A percentile compares a stretch with the other conserved stretches of the same genome.
phyloP scores from a whole-genome alignment of 2,113 vertebrate species.

The Leucosticte australis region DNA sequence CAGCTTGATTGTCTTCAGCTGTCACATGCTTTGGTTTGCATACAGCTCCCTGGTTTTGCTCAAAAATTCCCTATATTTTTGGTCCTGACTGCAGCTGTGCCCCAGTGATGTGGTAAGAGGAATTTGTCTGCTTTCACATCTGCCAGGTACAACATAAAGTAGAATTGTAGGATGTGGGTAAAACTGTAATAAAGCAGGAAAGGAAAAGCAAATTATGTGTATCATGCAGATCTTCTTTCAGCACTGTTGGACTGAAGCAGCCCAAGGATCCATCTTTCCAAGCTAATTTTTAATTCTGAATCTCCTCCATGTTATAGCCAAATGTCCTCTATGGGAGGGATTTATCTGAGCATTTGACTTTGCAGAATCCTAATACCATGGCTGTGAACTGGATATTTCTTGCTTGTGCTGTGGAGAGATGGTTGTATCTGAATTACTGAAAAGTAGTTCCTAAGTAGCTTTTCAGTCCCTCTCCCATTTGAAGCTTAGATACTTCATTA shows the following conservation, averaged over 20 bases:
- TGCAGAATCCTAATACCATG: not conserved
- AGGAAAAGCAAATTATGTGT: not conserved
- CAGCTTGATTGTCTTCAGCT: not conserved
- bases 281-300: not conserved
- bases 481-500: not conserved
- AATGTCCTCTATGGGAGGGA: not conserved
- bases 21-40: not conserved
- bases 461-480: not conserved
- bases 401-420: not conserved
- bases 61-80: not conserved
- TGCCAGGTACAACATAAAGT: not conserved
- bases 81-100: not conserved
- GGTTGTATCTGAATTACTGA: not conserved
- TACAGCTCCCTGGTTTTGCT: not conserved
- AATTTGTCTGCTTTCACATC: not conserved
- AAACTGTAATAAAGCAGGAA: not conserved
- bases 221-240: not conserved
- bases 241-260: not conserved
- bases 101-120: not conserved
- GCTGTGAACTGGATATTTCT: not conserved
- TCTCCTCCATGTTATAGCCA: not conserved
- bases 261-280: not conserved
- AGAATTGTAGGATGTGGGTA: not conserved
- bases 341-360: not conserved
- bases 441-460: not conserved